Evolutionary conservation across 2,888 invertebrate species (phyloP), one percentile per base, ranked within the genome.

Genomic region (Chirona hameri): DNA sequence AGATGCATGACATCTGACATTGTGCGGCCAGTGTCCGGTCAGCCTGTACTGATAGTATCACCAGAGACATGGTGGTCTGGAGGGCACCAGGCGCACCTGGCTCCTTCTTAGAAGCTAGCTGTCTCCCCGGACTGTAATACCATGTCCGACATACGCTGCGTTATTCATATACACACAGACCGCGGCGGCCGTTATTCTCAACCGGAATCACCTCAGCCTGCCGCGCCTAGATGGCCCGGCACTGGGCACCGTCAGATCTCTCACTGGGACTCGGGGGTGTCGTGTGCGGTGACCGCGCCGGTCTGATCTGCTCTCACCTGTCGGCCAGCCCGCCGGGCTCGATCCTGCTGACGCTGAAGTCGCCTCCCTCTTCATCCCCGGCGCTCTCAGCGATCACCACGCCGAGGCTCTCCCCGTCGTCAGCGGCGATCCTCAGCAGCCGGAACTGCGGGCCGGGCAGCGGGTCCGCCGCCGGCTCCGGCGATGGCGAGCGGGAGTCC

Each of bases 391-490:
- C 27, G 27, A 79, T 3, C 12, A 12, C 79, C 12, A 79, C 18
- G 14, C 79, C 79, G 27, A 79, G 79, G n/a, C 15, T 1, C 12
- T 52, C 27, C 7, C 52, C 79, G 79, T 15, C 48, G 12, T 9
- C 79, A 27, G 9, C 5, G 7, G 14, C 52, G 24, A 79, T 24
- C n/a, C 79, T n/a, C 52, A 79, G 48, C 79, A 79, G 79, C 27
- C 27, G 21, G 79, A 79, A 79, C 79, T 79, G 79, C 27, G 48
- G 79, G 48, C 24, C 46, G 46, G 79, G 79, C 79, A 9, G n/a
- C 79, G 29, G 79, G 46, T 15, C 18, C 31, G 76, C 12, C 31
- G 24, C n/a, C 76, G 39, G 7, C 21, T 21, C 21, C 27, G 76
- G 76, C 76, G 76, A 31, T 5, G 15, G 15, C 15, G 15, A 7